Conservation (phyloP, 2,888 invertebrate genomes). For the Cecidostiba fungosa region DNA sequence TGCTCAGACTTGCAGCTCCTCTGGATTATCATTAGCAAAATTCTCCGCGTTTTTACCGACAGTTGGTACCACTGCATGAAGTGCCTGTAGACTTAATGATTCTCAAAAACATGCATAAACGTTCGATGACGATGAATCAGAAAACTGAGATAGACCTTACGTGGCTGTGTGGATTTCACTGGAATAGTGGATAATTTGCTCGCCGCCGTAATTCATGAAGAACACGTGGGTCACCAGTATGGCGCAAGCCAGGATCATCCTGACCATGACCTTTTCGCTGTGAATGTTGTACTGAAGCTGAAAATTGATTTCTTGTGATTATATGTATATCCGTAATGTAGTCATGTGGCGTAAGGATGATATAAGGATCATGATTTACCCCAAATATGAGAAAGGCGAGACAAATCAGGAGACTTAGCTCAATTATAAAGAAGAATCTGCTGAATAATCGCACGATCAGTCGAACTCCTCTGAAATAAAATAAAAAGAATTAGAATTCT, state of each 20-base stretch:
- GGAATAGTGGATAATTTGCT: slow-evolving; percentile 48
- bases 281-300: not conserved
- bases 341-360: too few species aligned
- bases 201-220: slow-evolving; percentile 42
- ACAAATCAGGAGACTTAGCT: slow-evolving; percentile 4
- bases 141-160: slow-evolving; percentile 26
- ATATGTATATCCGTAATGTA: not conserved
- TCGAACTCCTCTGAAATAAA: slow-evolving; percentile 16
- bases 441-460: slow-evolving; percentile 15
- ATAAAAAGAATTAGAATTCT: not conserved
- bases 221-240: slow-evolving; percentile 36
- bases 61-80: slow-evolving; percentile 35
- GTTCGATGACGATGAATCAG: not conserved
- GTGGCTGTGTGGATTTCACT: not conserved
- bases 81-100: not conserved
- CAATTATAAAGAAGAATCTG: slow-evolving; percentile 31
- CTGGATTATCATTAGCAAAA: slow-evolving; percentile 34
- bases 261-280: not conserved
- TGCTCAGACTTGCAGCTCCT: slow-evolving; percentile 13
- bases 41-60: not conserved
- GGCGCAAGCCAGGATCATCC: not conserved
- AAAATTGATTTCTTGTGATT: not conserved
- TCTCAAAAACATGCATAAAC: not conserved
- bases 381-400: slow-evolving; percentile 33
- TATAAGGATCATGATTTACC: slow-evolving; percentile 8